Evolutionary conservation across 2,797 vertebrate species (phyloP).

Genomic region (Gobio occitaniae): DNA sequence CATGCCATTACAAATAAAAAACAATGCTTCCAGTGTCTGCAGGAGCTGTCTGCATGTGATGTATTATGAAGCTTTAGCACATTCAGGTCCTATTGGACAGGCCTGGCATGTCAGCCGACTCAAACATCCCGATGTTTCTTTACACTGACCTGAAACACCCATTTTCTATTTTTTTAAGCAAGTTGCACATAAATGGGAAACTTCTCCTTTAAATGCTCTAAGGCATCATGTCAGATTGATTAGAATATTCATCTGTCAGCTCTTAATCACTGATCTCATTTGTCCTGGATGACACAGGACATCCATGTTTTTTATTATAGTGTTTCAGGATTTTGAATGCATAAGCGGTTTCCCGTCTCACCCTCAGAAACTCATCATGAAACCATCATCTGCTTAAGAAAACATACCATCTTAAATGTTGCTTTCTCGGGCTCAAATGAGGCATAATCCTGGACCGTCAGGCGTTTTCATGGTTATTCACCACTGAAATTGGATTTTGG

Average conservation of each 20-base stretch:
- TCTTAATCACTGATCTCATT: constrained; percentile 6
- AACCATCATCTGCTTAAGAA: constrained; percentile 6
- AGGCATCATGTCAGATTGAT: background rate
- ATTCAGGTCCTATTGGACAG: background rate
- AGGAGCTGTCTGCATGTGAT: background rate
- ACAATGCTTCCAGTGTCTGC: constrained; percentile 24
- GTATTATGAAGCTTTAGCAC: constrained; percentile 2
- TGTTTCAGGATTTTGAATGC: background rate
- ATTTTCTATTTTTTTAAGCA: background rate
- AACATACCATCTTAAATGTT: constrained; percentile 1
- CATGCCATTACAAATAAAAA: constrained; percentile 30
- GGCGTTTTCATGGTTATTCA: constrained; percentile 1
- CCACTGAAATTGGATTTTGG: constrained; percentile 5
- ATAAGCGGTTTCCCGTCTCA: constrained; percentile 1
- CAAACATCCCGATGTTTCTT: background rate
- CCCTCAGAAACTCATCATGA: constrained; percentile 20
- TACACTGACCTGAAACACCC: background rate
- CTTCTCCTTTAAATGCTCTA: background rate
- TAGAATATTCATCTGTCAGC: constrained; percentile 18
- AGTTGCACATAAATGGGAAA: background rate
- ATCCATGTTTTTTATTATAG: background rate
- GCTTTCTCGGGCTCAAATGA: constrained; percentile 11
- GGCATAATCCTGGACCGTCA: constrained; percentile 1
- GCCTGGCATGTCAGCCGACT: background rate
- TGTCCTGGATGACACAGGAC: constrained; percentile 7